Base-by-base conservation (phyloP, 2,113 vertebrate genomes). In the Anarhynchus alexandrinus region DNA sequence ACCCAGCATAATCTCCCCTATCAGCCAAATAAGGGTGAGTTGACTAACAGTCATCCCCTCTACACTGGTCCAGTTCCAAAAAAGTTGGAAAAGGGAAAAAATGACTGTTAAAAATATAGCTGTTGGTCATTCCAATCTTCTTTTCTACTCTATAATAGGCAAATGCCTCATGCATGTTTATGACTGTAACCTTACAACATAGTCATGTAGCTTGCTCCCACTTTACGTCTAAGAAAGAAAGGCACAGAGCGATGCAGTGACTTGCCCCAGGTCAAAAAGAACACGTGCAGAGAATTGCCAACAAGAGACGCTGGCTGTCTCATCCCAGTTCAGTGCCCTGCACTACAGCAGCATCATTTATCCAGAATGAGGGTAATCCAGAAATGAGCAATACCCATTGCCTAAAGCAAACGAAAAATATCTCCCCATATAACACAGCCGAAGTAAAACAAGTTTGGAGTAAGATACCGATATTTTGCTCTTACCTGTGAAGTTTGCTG, bases 401-500 rank as follows among this genome's bases (percentile, higher is more conserved):
- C 23, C 25, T 59, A 62, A 88, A 74, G n/a, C 22, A 58, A 88
- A 52, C 19, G 17, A 64, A 90, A 90, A 94, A 29, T 23, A 42
- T 40, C 67, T 83, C 21, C 36, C 25, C 21, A 15, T 16, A 34
- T 15, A 25, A 79, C 85, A 43, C 18, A 79, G 17, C 40, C 82
- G 57, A 86, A 82, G 29, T 30, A 79, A 78, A 88, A 40, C 40
- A 61, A 11, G 15, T 23, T 1, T 70, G 18, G 12, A 84, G 8
- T 26, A 43, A 86, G 45, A 78, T 7, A 73, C 6, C 38, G 17
- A 12, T 15, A 34, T 58, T 52, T 79, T 85, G 25, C 32, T 85
- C 91, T 97, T 96, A 96, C 97, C 94, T 94, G 65, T 38, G 29
- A 38, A 47, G 17, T 88, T 86, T 12, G 19, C 67, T 74, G 22